These are phyloP conservation scores for Rhagophthalmus giganteus DNA, from an alignment of 2,888 invertebrate genomes.

Conservation along the genomic window DNA sequence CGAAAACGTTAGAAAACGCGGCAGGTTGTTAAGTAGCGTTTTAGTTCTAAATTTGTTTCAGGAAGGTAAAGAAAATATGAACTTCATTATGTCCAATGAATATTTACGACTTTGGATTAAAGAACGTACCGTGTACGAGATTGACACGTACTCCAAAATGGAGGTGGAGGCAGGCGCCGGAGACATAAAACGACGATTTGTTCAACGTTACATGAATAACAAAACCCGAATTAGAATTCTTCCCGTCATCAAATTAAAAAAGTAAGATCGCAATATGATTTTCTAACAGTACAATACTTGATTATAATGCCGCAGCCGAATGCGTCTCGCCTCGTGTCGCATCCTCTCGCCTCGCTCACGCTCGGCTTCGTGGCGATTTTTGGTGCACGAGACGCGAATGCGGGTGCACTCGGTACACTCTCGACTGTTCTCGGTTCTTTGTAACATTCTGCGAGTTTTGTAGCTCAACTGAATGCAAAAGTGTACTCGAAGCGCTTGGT, in stretches of 20 bases:
- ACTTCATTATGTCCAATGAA: constrained; percentile 60
- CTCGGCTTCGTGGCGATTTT: too few species aligned
- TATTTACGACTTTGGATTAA: constrained; percentile 64
- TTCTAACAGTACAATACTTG: too few species aligned
- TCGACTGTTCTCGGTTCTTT: too few species aligned
- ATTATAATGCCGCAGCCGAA: too few species aligned
- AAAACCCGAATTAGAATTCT: constrained; percentile 8
- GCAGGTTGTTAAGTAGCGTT: constrained; percentile 1
- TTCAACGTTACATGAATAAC: constrained; percentile 42
- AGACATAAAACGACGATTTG: constrained; percentile 48
- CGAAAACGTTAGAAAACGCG: constrained; percentile 54
- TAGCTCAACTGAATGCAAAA: too few species aligned
- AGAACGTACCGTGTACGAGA: constrained; percentile 60
- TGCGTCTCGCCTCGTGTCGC: too few species aligned
- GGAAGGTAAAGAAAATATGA: constrained; percentile 46
- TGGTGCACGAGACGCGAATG: too few species aligned
- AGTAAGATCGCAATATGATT: constrained; percentile 7
- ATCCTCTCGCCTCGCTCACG: too few species aligned
- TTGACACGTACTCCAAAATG: constrained; percentile 60
- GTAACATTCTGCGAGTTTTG: too few species aligned
- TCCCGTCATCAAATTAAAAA: constrained; percentile 31
- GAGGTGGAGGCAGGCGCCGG: constrained; percentile 58
- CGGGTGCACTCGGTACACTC: too few species aligned
- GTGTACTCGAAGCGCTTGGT: too few species aligned
- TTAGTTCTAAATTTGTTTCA: neutral